phyloP scores from a whole-genome alignment of 1,140 invertebrate genomes.

The Matsumurasca onukii region DNA sequence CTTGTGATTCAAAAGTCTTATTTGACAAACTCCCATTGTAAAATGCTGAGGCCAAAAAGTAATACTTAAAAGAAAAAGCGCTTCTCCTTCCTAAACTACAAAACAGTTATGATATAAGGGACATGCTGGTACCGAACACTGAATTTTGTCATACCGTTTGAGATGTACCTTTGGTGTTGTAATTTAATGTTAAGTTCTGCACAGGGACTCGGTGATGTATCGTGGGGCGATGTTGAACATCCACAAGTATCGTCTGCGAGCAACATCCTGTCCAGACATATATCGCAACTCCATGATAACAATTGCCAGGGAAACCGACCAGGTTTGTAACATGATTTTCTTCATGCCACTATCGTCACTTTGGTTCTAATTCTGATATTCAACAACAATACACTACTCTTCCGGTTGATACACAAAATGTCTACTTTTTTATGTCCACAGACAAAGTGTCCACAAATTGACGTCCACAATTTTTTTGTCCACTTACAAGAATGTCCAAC shows the following conservation, averaged over 20 bases:
- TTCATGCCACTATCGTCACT: not conserved
- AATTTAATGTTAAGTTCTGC: constrained; percentile 37
- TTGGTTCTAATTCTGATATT: too few species aligned
- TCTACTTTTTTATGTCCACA: not conserved
- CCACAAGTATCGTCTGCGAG: constrained; percentile 75
- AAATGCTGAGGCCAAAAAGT: too few species aligned
- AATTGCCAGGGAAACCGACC: constrained; percentile 72
- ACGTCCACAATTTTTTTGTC: too few species aligned
- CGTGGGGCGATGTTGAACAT: constrained; percentile 80
- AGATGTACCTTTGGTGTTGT: not conserved
- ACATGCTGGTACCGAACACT: too few species aligned
- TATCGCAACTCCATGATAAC: constrained; percentile 88
- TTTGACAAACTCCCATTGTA: too few species aligned
- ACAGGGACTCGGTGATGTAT: constrained; percentile 76
- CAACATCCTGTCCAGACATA: constrained; percentile 88
- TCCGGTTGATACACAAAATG: not conserved
- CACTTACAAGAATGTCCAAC: too few species aligned
- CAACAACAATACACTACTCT: too few species aligned
- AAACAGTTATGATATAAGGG: too few species aligned
- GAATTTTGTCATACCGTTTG: not conserved
- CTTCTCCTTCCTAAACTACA: too few species aligned
- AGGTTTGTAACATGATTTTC: constrained; percentile 48
- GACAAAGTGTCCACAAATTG: too few species aligned
- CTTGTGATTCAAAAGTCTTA: too few species aligned
- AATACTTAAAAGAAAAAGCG: too few species aligned